Evolutionary conservation across 92 coral and sea anemone genomes (phyloP).

Genomic region (Diadumene lineata): DNA sequence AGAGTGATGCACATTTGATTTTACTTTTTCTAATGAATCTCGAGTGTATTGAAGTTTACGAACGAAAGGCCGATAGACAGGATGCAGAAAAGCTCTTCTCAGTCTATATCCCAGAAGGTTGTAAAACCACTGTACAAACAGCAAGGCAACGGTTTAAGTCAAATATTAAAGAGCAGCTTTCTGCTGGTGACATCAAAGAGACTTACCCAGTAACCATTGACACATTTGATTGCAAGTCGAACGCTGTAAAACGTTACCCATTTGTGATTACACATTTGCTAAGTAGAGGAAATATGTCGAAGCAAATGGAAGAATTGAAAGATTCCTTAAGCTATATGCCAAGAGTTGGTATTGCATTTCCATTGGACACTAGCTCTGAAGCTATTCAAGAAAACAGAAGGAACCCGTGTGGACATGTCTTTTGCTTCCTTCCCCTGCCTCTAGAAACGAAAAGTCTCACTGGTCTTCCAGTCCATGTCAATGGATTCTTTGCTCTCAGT

Average conservation of each 20-base stretch:
- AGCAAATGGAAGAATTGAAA: constrained; percentile 41
- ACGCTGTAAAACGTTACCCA: background rate
- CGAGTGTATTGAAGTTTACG: constrained; percentile 59
- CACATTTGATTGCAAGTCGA: constrained; percentile 13
- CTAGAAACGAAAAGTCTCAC: constrained; percentile 66
- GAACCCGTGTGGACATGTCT: constrained; percentile 60
- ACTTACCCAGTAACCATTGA: constrained; percentile 44
- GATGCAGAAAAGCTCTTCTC: constrained; percentile 49
- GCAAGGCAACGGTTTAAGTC: constrained; percentile 52
- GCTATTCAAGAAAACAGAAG: background rate
- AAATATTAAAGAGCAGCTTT: constrained; percentile 15
- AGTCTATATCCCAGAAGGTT: constrained; percentile 62
- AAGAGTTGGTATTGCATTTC: constrained; percentile 82
- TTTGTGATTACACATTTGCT: constrained; percentile 61
- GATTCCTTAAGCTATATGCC: constrained; percentile 69
- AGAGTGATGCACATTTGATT: constrained; percentile 61
- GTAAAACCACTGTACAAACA: constrained; percentile 40
- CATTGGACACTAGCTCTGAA: constrained; percentile 13
- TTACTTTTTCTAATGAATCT: constrained; percentile 69
- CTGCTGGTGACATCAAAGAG: constrained; percentile 39
- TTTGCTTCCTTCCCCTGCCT: constrained; percentile 76
- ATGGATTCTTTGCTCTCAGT: constrained; percentile 79
- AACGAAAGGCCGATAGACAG: constrained; percentile 26
- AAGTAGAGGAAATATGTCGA: constrained; percentile 44
- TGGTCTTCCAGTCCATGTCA: constrained; percentile 80